phyloP scores from a whole-genome alignment of 2,113 vertebrate species.

The Xiphorhynchus elegans region DNA sequence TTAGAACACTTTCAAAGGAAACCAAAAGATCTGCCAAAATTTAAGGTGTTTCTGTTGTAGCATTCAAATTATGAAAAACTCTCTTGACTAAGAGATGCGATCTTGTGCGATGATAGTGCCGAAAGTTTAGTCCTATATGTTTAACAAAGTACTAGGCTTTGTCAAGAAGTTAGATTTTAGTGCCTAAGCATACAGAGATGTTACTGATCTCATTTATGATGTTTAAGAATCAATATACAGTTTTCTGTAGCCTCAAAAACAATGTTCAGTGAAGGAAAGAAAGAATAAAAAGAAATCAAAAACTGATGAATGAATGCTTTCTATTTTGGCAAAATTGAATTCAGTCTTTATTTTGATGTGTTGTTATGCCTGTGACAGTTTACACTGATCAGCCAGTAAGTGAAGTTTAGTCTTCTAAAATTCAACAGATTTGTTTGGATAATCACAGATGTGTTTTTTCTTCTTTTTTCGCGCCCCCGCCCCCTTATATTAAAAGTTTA shows the following conservation, averaged over 20 bases:
- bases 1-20: background rate
- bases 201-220: background rate
- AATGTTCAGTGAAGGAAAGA: background rate
- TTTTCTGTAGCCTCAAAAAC: background rate
- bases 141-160: background rate
- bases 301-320: background rate
- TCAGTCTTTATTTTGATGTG: background rate
- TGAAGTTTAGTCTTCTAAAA: background rate
- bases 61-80: background rate
- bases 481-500: background rate
- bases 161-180: background rate
- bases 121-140: background rate
- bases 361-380: background rate
- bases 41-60: background rate
- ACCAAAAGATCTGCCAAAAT: background rate
- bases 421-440: background rate
- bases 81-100: background rate
- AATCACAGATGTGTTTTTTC: background rate
- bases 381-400: background rate
- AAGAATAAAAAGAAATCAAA: background rate
- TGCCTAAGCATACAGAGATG: background rate
- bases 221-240: conserved; percentile 3
- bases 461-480: background rate
- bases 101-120: background rate
- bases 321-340: background rate